Evolutionary conservation across 2,888 invertebrate genomes (phyloP).

Genomic region (Scaptomyza cyrtandrae): DNA sequence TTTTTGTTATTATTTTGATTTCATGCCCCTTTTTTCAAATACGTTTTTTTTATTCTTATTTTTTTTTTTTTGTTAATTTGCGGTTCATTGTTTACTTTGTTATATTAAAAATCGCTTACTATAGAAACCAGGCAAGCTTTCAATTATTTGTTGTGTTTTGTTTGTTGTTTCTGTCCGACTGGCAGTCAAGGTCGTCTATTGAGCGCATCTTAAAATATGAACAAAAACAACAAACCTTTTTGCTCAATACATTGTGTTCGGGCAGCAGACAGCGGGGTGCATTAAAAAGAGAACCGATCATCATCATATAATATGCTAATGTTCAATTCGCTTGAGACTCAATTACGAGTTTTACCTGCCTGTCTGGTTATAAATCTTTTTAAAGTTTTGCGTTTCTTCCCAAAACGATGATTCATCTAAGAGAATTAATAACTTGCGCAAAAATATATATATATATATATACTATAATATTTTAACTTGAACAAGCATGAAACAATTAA

Average conservation of each 20-base stretch:
- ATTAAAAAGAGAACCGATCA: constrained; percentile 25
- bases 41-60: too few species aligned
- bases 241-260: constrained; percentile 26
- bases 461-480: constrained; percentile 19
- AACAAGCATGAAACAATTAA: constrained; percentile 39
- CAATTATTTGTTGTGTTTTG: constrained; percentile 21
- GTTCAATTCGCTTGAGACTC: constrained; percentile 5
- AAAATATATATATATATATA: constrained; percentile 9
- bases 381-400: constrained; percentile 19
- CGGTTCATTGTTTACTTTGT: constrained; percentile 70
- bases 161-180: constrained; percentile 12
- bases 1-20: constrained; percentile 51
- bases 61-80: constrained; percentile 19
- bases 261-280: not conserved
- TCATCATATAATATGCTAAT: constrained; percentile 40
- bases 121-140: constrained; percentile 37
- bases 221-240: constrained; percentile 27
- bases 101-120: constrained; percentile 72
- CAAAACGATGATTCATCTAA: constrained; percentile 54
- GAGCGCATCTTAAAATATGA: constrained; percentile 63
- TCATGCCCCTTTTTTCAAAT: constrained; percentile 18
- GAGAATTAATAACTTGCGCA: constrained; percentile 11
- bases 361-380: constrained; percentile 44
- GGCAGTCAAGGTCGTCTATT: constrained; percentile 67
- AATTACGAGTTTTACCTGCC: constrained; percentile 30